A percentile compares a stretch with the other conserved stretches of the same genome.
phyloP scores from a whole-genome alignment of 2,113 vertebrate species.

The Neodontobutis hainanensis region DNA sequence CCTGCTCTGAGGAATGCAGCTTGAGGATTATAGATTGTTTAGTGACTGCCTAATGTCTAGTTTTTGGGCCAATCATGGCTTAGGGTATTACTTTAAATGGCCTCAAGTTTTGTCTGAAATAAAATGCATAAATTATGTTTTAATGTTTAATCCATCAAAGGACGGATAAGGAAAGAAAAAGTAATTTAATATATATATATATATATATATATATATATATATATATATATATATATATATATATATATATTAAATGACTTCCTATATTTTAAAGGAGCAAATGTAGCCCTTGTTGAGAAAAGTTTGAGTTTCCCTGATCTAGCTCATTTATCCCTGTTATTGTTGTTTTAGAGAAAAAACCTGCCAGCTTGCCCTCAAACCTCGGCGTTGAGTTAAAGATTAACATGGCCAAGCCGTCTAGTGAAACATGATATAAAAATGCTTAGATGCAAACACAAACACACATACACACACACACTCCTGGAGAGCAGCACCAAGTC shows the following conservation, averaged over 20 bases:
- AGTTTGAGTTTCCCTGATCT: not conserved
- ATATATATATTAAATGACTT: too few relatives aligned
- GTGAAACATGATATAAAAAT: slow-evolving; percentile 62
- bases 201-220: too few relatives aligned
- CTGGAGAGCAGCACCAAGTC: slow-evolving; percentile 68
- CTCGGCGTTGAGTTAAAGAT: slow-evolving; percentile 70
- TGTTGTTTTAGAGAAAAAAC: slow-evolving; percentile 25
- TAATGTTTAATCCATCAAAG: too few relatives aligned
- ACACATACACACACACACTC: slow-evolving; percentile 50
- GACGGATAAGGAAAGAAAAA: too few relatives aligned
- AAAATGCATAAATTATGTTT: too few relatives aligned
- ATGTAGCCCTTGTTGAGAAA: not conserved
- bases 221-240: too few relatives aligned
- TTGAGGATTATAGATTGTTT: slow-evolving; percentile 22
- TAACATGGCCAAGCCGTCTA: slow-evolving; percentile 64
- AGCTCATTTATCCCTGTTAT: slow-evolving; percentile 7
- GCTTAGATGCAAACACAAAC: slow-evolving; percentile 33
- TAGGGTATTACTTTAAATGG: not conserved
- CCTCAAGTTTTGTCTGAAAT: not conserved
- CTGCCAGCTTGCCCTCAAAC: slow-evolving; percentile 62
- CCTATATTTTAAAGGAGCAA: not conserved
- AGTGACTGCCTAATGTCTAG: not conserved
- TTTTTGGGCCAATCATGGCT: not conserved
- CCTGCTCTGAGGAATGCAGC: slow-evolving; percentile 34
- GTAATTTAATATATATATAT: too few relatives aligned